phyloP scores from a whole-genome alignment of 2,113 vertebrate species.

The Pagrus major region DNA sequence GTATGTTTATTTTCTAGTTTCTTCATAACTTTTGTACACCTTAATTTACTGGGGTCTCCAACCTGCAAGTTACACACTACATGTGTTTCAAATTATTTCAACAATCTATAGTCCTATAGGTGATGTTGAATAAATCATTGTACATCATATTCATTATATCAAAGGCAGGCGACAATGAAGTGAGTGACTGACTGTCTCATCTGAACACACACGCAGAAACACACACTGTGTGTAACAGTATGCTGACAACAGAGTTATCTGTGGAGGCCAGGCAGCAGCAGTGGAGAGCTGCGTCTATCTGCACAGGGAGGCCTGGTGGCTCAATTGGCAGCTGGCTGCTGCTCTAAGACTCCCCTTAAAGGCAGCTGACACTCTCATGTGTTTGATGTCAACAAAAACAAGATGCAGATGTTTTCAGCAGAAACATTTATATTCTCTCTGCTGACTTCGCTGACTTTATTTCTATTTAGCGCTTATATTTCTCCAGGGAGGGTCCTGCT shows the following conservation, averaged over 20 bases:
- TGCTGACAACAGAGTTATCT: conserved; percentile 51
- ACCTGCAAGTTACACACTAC: background rate
- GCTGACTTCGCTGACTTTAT: conserved; percentile 4
- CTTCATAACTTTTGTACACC: no score
- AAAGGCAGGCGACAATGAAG: background rate
- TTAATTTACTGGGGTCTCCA: no score
- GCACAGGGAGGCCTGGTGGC: conserved; percentile 38
- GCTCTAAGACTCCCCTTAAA: conserved; percentile 33
- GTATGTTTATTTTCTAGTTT: no score
- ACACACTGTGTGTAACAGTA: conserved; percentile 8
- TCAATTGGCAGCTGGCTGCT: conserved; percentile 38
- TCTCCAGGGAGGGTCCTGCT: background rate
- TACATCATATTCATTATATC: background rate
- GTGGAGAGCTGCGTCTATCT: conserved; percentile 36
- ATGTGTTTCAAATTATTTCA: background rate
- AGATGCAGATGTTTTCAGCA: conserved; percentile 32
- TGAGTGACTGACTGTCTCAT: background rate
- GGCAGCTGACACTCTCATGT: conserved; percentile 3
- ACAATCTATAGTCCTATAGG: background rate
- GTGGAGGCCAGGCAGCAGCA: conserved; percentile 40
- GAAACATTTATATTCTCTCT: conserved; percentile 3
- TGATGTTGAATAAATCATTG: background rate
- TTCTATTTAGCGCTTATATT: conserved; percentile 3
- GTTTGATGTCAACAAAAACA: conserved; percentile 46
- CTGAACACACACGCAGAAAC: conserved; percentile 1